Base-by-base conservation (phyloP, 2,888 invertebrate species). In the Pedicia rivosa region DNA sequence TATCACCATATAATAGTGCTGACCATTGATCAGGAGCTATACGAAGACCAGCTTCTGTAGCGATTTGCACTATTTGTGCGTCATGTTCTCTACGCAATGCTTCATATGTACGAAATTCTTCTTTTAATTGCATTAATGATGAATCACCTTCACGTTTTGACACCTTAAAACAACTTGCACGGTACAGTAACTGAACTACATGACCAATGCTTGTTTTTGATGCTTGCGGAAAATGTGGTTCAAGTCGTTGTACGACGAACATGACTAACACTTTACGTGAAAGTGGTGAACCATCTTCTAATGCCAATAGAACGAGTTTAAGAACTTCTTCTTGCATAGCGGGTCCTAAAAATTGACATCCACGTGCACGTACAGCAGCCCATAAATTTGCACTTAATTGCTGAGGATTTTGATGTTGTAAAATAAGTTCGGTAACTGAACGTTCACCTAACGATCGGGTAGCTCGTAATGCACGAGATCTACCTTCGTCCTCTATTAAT, bases 21-120 rank as follows among this genome's bases (percentile, higher is more conserved):
- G 92, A 92, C 97, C 97, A 98, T 56, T 97, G 95, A 56, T 98
- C 97, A 0, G 97, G 95, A 0, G 94, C 91, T 43, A 98, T 97
- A 40, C 95, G 67, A 16, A 98, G 66, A 1, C 97, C 97, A 2
- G 95, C 91, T 61, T 98, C 97, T 0, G 90, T 86, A 1, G 97
- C 97, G 43, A 98, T 97, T 63, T 94, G 91, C 4, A 98, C 95
- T 47, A 98, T 94, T 60, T 98, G 97, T 8, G 94, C 86, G 62
- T 98, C 97, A 56, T 98, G 97, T 53, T 98, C 97, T 2, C 92
- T 69, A 6, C 97, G 67, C 37, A 98, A 57, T 1, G 87, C 77
- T 49, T 97, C 94, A 57, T 97, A 97, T 1, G 84, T 84, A 12
- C 95, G 74, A 56, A 92, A 97, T 56, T 98, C 95, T 50, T 94